phyloP scores from a whole-genome alignment of 2,797 vertebrate genomes.

The Gobionotothen gibberifrons region DNA sequence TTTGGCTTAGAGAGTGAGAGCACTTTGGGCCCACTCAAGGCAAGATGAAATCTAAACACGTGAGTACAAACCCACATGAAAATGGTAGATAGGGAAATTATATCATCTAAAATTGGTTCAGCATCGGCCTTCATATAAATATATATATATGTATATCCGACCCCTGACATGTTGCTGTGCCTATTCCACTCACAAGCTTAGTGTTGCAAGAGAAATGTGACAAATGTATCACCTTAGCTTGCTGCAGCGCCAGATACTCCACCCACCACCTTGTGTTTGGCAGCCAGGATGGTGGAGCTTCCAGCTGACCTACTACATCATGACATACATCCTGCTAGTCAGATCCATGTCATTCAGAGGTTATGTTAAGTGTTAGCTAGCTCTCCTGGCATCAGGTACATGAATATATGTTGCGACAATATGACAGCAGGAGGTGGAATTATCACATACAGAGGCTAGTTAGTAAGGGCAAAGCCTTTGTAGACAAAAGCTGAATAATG shows the following conservation, averaged over 20 bases:
- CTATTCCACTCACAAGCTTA: neutral
- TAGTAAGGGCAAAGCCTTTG: neutral
- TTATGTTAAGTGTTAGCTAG: neutral
- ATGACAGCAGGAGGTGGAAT: neutral
- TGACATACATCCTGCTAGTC: conserved; percentile 11
- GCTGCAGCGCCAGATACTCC: conserved; percentile 8
- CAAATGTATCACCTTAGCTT: conserved; percentile 16
- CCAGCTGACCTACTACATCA: conserved; percentile 15
- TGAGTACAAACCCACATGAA: conserved; percentile 8
- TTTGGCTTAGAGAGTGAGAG: conserved; percentile 26
- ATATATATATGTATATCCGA: neutral
- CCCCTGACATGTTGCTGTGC: neutral
- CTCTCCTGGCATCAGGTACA: neutral
- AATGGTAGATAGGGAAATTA: conserved; percentile 1
- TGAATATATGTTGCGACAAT: neutral
- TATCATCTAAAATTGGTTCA: neutral
- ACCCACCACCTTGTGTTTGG: conserved; percentile 17
- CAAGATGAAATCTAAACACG: conserved; percentile 19
- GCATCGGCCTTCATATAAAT: neutral
- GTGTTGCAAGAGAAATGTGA: conserved; percentile 1
- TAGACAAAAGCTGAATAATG: neutral
- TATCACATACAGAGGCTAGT: neutral
- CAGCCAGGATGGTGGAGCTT: conserved; percentile 10
- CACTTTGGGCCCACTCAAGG: conserved; percentile 37
- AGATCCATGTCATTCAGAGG: neutral